These are phyloP conservation scores for Nomada goodeniana DNA, from an alignment of 2,888 invertebrate species.

Conservation along the genomic window DNA sequence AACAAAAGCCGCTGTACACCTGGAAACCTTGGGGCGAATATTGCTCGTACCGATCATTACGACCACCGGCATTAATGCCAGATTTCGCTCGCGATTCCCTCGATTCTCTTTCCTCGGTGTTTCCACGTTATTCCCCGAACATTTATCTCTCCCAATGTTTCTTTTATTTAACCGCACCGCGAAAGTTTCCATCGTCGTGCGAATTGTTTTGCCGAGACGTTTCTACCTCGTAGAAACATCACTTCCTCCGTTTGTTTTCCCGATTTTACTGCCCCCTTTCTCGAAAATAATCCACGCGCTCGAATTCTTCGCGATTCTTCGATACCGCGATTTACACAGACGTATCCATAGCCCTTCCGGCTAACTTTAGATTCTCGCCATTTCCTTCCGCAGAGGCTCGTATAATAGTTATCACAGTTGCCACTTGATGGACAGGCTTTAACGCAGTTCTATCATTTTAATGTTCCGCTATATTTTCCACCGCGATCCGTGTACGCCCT, in stretches of 20 bases:
- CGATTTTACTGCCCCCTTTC: not conserved
- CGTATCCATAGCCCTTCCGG: too few species aligned
- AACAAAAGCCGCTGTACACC: not conserved
- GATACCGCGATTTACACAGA: too few species aligned
- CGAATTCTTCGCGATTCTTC: not conserved
- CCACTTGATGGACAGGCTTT: not conserved
- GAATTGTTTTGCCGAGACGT: not conserved
- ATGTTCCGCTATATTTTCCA: too few species aligned
- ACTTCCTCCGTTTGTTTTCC: not conserved
- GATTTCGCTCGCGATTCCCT: not conserved
- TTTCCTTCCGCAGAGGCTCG: too few species aligned
- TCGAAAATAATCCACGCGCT: not conserved
- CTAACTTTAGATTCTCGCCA: too few species aligned
- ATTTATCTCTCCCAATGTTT: not conserved
- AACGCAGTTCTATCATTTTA: constrained; percentile 2
- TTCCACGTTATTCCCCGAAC: not conserved
- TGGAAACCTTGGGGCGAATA: constrained; percentile 14
- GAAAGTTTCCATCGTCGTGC: not conserved
- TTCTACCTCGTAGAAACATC: not conserved
- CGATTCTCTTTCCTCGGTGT: not conserved
- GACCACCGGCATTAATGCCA: too few species aligned
- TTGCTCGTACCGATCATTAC: not conserved
- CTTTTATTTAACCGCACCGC: not conserved
- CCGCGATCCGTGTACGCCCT: too few species aligned
- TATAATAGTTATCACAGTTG: too few species aligned